These are phyloP conservation scores for Hirtodrosophila duncani DNA, from an alignment of 2,888 invertebrate species.

Conservation along the genomic window DNA sequence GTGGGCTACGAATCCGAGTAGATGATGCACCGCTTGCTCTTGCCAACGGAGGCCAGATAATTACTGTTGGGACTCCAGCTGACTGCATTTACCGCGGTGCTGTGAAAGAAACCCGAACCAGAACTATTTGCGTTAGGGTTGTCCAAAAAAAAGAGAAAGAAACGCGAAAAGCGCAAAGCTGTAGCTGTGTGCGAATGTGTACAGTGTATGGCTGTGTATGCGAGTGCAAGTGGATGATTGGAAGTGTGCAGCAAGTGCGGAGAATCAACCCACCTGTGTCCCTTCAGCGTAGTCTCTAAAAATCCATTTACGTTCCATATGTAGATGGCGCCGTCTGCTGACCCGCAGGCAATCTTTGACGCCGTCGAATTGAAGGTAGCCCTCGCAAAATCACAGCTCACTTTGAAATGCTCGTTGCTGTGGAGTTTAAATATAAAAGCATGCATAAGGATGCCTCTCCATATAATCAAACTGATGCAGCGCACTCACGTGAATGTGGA, in stretches of 20 bases:
- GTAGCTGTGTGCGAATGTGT: conserved; percentile 4
- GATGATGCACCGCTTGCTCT: conserved; percentile 87
- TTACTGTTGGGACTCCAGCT: conserved; percentile 92
- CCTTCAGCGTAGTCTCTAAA: conserved; percentile 88
- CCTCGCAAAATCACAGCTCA: conserved; percentile 95
- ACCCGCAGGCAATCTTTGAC: conserved; percentile 93
- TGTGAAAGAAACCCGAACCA: conserved; percentile 80
- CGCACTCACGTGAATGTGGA: conserved; percentile 90
- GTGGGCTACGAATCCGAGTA: conserved; percentile 84
- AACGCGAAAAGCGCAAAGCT: conserved; percentile 20
- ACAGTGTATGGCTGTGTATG: background rate
- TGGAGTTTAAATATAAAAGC: conserved; percentile 24
- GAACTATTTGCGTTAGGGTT: conserved; percentile 51
- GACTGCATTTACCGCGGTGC: conserved; percentile 90
- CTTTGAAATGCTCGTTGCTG: conserved; percentile 96
- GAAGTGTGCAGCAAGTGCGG: no score
- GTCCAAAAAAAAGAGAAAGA: conserved; percentile 29
- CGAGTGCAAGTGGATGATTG: background rate
- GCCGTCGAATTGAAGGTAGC: conserved; percentile 95
- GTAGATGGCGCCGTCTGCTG: conserved; percentile 92
- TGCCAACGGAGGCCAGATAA: conserved; percentile 89
- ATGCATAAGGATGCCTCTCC: background rate
- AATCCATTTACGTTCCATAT: conserved; percentile 92
- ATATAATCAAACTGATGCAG: background rate
- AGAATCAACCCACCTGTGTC: conserved; percentile 82